phyloP scores from a whole-genome alignment of 1,140 invertebrate genomes.

The Bradynema listronoti region DNA sequence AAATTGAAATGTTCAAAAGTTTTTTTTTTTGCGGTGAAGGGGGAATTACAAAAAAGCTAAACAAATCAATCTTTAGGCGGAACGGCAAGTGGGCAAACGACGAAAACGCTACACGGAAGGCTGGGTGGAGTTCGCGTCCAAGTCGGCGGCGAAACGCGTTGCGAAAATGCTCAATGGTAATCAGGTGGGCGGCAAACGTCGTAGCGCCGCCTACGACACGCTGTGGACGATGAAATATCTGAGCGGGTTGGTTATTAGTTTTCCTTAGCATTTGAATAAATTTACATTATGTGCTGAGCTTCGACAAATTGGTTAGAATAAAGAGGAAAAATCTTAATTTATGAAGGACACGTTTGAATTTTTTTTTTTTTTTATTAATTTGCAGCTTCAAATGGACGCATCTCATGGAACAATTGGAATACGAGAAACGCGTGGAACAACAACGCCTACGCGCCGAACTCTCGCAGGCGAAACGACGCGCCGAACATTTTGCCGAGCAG shows the following conservation, averaged over 20 bases:
- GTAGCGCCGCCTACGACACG: constrained; percentile 71
- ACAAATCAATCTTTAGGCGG: constrained; percentile 36
- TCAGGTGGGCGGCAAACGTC: constrained; percentile 77
- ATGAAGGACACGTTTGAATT: too few species aligned
- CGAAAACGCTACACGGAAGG: constrained; percentile 75
- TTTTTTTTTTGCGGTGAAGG: too few species aligned
- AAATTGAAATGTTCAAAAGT: too few species aligned
- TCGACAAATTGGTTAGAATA: too few species aligned
- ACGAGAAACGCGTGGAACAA: constrained; percentile 79
- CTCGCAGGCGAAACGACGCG: constrained; percentile 67
- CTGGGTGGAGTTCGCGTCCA: constrained; percentile 83
- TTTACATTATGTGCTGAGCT: too few species aligned
- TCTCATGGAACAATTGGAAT: constrained; percentile 78
- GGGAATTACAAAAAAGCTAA: too few species aligned
- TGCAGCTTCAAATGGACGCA: constrained; percentile 86
- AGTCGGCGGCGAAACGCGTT: constrained; percentile 61
- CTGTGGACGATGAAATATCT: constrained; percentile 95
- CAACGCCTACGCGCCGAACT: constrained; percentile 80
- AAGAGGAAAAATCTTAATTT: constrained; percentile 22
- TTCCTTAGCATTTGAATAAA: too few species aligned
- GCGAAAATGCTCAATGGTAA: constrained; percentile 74
- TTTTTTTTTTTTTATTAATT: constrained; percentile 16
- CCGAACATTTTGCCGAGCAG: constrained; percentile 75
- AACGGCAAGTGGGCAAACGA: constrained; percentile 47
- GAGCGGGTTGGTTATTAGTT: constrained; percentile 67